These are phyloP conservation scores for Balaeniceps rex DNA, from an alignment of 2,113 vertebrate species.

Conservation along the genomic window DNA sequence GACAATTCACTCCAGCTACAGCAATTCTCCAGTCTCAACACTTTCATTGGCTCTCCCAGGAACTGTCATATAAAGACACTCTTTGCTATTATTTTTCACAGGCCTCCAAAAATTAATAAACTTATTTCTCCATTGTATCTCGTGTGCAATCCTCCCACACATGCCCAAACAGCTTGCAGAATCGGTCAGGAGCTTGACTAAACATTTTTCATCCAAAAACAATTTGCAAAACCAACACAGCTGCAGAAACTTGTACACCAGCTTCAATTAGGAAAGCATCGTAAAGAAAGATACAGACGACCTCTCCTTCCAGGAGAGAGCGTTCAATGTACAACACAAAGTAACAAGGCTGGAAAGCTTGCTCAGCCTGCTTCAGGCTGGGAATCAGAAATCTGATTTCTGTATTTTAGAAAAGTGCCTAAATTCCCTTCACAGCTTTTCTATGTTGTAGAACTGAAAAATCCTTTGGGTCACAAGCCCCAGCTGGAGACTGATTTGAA, in stretches of 20 bases:
- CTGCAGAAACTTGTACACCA: background rate
- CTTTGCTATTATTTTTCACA: background rate
- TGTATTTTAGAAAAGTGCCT: background rate
- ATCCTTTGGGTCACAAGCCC: background rate
- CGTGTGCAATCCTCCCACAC: background rate
- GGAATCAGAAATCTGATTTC: background rate
- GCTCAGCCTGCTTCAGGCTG: background rate
- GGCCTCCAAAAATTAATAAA: background rate
- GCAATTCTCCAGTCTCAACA: background rate
- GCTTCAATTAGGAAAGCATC: background rate
- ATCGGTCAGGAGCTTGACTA: background rate
- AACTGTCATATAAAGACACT: background rate
- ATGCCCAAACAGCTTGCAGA: background rate
- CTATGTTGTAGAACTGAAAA: background rate
- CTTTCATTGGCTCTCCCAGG: background rate
- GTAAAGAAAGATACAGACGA: background rate
- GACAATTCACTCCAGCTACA: background rate
- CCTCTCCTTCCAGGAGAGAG: background rate
- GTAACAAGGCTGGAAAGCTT: background rate
- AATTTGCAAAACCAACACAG: background rate
- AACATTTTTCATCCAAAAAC: background rate
- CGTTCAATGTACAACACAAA: background rate
- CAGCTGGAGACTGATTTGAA: background rate
- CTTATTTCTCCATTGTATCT: background rate
- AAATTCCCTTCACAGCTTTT: background rate